Conservation (phyloP, 1,140 invertebrate species). For the roundworm (Caenorhabditis elegans) region WBcel235 BX284606.5:16626501-16627000, state of each 20-base stretch:
- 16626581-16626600: no score
- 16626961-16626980: background rate
- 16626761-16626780: background rate
- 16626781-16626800: background rate
- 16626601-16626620: no score
- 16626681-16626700: background rate
- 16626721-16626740: background rate
- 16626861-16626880: slow-evolving; percentile 17
- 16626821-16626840: slow-evolving; percentile 4
- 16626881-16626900: slow-evolving; percentile 28
- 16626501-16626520: no score
- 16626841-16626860: slow-evolving; percentile 29
- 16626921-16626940: slow-evolving; percentile 22
- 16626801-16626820: background rate
- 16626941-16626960: background rate
- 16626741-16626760: slow-evolving; percentile 27
- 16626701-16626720: background rate
- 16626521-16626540: no score
- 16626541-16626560: no score
- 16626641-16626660: no score
- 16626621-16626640: no score
- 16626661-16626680: no score
- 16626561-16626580: no score
- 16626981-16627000: background rate
- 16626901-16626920: slow-evolving; percentile 25